Percentiles rank a stretch among this genome's conserved stretches.
Conservation (phyloP, 2,888 invertebrate genomes). For the Hyppa rectilinea region DNA sequence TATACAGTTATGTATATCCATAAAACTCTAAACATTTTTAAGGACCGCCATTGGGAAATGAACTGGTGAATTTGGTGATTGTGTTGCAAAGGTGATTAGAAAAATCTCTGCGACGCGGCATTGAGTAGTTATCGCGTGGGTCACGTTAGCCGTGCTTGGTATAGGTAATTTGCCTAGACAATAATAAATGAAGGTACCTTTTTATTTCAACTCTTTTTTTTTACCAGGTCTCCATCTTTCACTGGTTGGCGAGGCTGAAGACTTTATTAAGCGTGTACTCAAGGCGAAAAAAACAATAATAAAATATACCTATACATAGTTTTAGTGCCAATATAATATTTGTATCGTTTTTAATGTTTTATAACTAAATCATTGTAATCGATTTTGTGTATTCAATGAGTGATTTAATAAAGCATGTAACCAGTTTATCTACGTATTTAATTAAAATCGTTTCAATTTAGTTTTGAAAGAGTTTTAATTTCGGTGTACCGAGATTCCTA, state of each 20-base stretch:
- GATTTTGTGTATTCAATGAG: conserved; percentile 48
- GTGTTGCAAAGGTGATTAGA: no score
- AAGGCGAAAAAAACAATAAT: conserved; percentile 64
- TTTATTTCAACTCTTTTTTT: background rate
- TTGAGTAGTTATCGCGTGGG: no score
- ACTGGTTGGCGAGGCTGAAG: conserved; percentile 88
- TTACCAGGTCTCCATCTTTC: conserved; percentile 86
- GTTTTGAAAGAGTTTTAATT: conserved; percentile 1
- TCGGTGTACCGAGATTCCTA: background rate
- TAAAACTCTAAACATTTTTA: no score
- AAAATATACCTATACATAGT: conserved; percentile 41
- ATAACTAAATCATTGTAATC: conserved; percentile 56
- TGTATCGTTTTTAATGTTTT: conserved; percentile 45
- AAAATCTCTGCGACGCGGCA: no score
- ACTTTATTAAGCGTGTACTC: conserved; percentile 65
- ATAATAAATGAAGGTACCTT: background rate
- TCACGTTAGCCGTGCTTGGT: no score
- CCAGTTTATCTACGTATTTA: conserved; percentile 11
- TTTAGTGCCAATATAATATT: conserved; percentile 39
- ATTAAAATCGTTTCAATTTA: conserved; percentile 14
- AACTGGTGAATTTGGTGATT: no score
- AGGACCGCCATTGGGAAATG: no score
- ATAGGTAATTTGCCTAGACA: background rate
- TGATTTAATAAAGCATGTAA: conserved; percentile 58
- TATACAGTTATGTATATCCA: no score